Conservation (phyloP, 2,113 vertebrate genomes). For the Nycticebus coucang region DNA sequence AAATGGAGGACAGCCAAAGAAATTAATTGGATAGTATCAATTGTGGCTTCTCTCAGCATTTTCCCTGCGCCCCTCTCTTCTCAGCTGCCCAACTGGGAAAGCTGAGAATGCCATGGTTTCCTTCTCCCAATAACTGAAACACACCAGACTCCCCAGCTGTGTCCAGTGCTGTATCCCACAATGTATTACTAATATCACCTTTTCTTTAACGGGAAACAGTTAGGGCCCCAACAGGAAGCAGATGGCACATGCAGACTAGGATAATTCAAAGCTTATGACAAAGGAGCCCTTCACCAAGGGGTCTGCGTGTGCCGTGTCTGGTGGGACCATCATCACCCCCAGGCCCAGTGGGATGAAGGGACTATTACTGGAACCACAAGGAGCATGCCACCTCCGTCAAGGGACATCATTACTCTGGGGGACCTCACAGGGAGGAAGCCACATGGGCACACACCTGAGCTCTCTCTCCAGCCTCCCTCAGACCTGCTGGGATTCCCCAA, state of each 20-base stretch:
- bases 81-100: background rate
- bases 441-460: no score
- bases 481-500: background rate
- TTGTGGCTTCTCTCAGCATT: background rate
- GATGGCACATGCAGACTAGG: background rate
- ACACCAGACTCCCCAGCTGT: background rate
- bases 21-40: background rate
- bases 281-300: background rate
- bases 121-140: background rate
- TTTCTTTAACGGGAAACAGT: background rate
- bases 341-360: background rate
- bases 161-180: background rate
- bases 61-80: background rate
- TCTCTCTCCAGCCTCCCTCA: background rate
- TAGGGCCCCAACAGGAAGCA: background rate
- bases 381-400: accelerated
- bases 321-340: accelerated
- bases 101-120: background rate
- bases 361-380: background rate
- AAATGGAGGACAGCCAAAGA: background rate
- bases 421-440: background rate
- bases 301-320: no score
- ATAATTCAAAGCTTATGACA: background rate
- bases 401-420: background rate
- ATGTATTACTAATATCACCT: background rate